phyloP scores from a whole-genome alignment of 1,140 invertebrate genomes.

The Drosophila mauritiana region DNA sequence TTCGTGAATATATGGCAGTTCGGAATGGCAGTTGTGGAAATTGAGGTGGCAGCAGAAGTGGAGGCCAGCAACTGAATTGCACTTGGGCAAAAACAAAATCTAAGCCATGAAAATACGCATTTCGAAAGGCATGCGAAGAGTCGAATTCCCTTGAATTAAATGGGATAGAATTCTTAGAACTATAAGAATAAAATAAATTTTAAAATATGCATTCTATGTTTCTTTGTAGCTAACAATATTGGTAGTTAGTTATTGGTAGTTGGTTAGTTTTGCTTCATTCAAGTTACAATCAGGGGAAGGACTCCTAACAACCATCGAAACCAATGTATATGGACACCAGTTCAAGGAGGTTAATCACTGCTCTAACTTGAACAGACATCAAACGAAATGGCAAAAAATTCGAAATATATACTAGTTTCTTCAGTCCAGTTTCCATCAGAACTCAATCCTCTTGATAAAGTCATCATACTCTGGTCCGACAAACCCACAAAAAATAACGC shows the following conservation, averaged over 20 bases:
- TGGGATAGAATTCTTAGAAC: neutral
- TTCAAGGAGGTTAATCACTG: slow-evolving; percentile 6
- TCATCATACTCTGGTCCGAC: slow-evolving; percentile 40
- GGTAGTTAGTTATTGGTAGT: no score
- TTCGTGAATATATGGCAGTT: slow-evolving; percentile 44
- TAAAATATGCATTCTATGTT: no score
- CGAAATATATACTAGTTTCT: neutral
- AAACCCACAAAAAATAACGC: slow-evolving; percentile 40
- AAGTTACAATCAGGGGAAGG: neutral
- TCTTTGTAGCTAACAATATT: no score
- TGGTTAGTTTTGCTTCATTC: no score
- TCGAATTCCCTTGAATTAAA: slow-evolving; percentile 19
- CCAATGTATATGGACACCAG: neutral
- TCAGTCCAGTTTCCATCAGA: slow-evolving; percentile 14
- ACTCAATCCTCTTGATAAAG: slow-evolving; percentile 45
- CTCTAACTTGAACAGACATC: neutral
- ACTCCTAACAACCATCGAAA: neutral
- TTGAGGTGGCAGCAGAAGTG: neutral
- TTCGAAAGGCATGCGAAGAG: slow-evolving; percentile 12
- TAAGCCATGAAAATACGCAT: slow-evolving; percentile 16
- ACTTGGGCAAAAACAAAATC: slow-evolving; percentile 24
- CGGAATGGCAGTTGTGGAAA: slow-evolving; percentile 2
- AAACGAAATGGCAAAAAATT: slow-evolving; percentile 5
- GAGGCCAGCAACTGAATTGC: slow-evolving; percentile 34
- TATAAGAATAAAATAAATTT: neutral